Conservation (phyloP, 2,113 vertebrate genomes). For the Etheostoma spectabile region DNA sequence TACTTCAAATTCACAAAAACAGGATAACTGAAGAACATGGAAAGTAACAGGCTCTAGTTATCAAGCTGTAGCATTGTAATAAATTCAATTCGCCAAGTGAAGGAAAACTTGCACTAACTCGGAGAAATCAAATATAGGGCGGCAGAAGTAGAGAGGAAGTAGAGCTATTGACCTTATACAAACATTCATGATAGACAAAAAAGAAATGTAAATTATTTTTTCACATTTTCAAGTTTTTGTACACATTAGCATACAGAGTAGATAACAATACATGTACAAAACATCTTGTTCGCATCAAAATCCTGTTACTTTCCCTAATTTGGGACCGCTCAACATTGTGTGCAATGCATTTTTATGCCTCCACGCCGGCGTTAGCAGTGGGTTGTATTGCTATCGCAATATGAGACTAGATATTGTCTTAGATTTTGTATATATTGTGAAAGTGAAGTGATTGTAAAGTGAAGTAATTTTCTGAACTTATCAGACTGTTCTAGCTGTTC, state of each 20-base stretch:
- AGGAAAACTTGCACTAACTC: neutral
- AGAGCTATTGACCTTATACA: neutral
- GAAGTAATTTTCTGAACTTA: too few relatives aligned
- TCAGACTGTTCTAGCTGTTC: too few relatives aligned
- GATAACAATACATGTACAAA: neutral
- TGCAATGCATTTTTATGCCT: neutral
- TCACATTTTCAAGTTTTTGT: conserved; percentile 4
- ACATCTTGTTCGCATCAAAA: neutral
- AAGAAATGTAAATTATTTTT: neutral
- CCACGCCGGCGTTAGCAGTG: too few relatives aligned
- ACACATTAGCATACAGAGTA: neutral
- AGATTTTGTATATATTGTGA: too few relatives aligned
- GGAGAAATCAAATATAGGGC: neutral
- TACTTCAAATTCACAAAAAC: neutral
- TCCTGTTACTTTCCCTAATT: neutral
- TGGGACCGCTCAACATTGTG: neutral
- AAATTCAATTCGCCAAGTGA: neutral
- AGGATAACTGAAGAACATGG: neutral
- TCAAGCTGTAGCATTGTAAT: neutral
- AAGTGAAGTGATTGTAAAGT: too few relatives aligned
- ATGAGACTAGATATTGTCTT: too few relatives aligned
- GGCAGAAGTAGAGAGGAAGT: neutral
- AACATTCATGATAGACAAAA: neutral
- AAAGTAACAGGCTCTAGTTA: neutral
- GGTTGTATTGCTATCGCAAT: too few relatives aligned